Conservation (phyloP, 2,888 invertebrate species). For the Caenorhabditis macrosperma region DNA sequence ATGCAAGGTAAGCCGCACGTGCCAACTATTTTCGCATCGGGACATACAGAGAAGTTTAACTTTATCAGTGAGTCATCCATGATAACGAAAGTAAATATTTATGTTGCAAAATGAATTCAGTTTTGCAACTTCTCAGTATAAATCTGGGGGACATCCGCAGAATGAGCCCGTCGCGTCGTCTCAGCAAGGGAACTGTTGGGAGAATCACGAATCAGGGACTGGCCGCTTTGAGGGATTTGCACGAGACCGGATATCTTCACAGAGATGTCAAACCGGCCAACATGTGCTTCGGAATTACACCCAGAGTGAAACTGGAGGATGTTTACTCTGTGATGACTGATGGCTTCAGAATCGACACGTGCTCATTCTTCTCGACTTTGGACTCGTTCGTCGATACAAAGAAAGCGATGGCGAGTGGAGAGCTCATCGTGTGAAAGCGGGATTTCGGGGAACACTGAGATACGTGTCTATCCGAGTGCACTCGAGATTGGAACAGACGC, state of each 20-base stretch:
- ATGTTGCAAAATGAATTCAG: too few relatives aligned
- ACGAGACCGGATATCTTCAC: constrained; percentile 72
- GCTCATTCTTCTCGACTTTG: constrained; percentile 69
- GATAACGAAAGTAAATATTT: too few relatives aligned
- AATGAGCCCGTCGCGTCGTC: constrained; percentile 63
- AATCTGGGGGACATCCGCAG: constrained; percentile 74
- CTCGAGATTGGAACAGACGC: constrained; percentile 55
- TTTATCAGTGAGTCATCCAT: constrained; percentile 53
- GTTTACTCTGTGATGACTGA: too few relatives aligned
- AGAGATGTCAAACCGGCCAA: constrained; percentile 73
- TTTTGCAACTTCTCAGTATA: constrained; percentile 72
- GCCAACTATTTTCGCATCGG: constrained; percentile 68
- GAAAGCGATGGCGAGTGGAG: constrained; percentile 61
- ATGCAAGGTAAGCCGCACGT: constrained; percentile 72
- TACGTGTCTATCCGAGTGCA: constrained; percentile 72
- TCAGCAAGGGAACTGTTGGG: constrained; percentile 53
- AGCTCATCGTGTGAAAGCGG: constrained; percentile 56
- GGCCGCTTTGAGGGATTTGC: constrained; percentile 72
- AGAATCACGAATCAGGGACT: constrained; percentile 60
- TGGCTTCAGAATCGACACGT: constrained; percentile 65
- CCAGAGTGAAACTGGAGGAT: constrained; percentile 21
- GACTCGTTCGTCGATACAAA: constrained; percentile 68
- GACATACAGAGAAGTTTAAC: constrained; percentile 57
- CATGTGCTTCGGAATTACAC: constrained; percentile 72
- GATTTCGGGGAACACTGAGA: constrained; percentile 71